A percentile compares a stretch with the other conserved stretches of the same genome.
phyloP scores from a whole-genome alignment of 2,797 vertebrate species.

The Acomys russatus region DNA sequence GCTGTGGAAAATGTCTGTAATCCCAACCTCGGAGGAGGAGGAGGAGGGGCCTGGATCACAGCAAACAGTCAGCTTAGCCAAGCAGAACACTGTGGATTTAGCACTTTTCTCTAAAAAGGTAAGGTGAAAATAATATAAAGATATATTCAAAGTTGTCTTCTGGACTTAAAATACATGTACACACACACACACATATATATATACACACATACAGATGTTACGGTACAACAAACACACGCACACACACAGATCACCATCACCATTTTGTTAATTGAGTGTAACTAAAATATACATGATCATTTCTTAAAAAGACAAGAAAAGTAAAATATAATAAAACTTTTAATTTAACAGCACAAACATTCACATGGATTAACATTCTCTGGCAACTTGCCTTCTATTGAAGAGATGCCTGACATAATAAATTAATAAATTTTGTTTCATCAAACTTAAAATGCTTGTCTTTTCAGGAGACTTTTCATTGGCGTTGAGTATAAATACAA shows the following conservation, averaged over 20 bases:
- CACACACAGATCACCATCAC: not conserved
- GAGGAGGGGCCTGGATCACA: no score
- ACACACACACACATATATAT: not conserved
- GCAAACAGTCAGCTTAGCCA: no score
- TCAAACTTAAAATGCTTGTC: slow-evolving; percentile 38
- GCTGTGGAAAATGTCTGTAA: not conserved
- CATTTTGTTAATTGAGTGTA: not conserved
- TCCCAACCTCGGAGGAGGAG: not conserved
- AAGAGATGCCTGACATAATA: not conserved
- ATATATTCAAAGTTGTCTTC: not conserved
- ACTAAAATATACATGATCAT: not conserved
- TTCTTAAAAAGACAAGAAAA: not conserved
- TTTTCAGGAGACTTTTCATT: not conserved
- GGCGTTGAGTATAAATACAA: not conserved
- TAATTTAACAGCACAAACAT: not conserved
- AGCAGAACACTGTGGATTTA: not conserved
- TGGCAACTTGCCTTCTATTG: slow-evolving; percentile 7
- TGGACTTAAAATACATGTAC: not conserved
- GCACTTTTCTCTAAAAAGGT: not conserved
- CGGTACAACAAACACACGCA: not conserved
- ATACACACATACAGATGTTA: not conserved
- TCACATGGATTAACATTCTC: not conserved
- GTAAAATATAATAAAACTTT: not conserved
- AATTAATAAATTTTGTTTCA: slow-evolving; percentile 5
- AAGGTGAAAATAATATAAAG: not conserved